Conservation (phyloP, 1,140 invertebrate genomes). For the Teleogryllus occipitalis region DNA sequence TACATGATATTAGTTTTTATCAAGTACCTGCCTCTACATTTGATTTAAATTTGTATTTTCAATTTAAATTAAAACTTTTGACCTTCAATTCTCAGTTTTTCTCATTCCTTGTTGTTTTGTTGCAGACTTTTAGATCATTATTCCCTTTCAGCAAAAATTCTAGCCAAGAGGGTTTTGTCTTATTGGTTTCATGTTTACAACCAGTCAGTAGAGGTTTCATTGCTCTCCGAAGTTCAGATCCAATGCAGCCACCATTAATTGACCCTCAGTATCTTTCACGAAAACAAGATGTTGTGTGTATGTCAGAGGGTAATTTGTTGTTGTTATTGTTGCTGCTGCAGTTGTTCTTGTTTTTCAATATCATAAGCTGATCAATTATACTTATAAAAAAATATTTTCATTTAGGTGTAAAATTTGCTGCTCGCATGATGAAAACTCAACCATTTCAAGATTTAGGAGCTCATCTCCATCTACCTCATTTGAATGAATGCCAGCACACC, state of each 20-base stretch:
- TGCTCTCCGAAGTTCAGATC: slow-evolving; percentile 43
- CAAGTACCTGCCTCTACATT: no score
- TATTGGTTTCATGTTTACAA: slow-evolving; percentile 53
- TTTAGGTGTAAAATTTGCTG: slow-evolving; percentile 49
- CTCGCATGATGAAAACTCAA: slow-evolving; percentile 44
- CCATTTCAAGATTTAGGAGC: slow-evolving; percentile 52
- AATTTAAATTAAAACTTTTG: no score
- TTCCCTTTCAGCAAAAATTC: slow-evolving; percentile 55
- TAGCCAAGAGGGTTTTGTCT: slow-evolving; percentile 56
- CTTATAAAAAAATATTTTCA: slow-evolving; percentile 13
- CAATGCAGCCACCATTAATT: slow-evolving; percentile 55
- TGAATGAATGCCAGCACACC: slow-evolving; percentile 45
- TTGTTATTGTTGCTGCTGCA: not conserved
- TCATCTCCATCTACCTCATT: slow-evolving; percentile 51
- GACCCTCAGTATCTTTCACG: slow-evolving; percentile 65
- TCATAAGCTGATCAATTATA: no score
- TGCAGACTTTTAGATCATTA: slow-evolving; percentile 50
- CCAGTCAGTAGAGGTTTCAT: slow-evolving; percentile 58
- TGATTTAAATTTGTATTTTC: no score
- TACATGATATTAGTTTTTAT: no score
- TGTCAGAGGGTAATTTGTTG: slow-evolving; percentile 42
- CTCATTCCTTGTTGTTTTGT: not conserved
- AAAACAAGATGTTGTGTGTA: slow-evolving; percentile 50
- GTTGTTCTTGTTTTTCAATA: no score
- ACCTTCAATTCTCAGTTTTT: no score